Conservation (phyloP, 2,888 invertebrate species). For the Phytoseiulus persimilis region DNA sequence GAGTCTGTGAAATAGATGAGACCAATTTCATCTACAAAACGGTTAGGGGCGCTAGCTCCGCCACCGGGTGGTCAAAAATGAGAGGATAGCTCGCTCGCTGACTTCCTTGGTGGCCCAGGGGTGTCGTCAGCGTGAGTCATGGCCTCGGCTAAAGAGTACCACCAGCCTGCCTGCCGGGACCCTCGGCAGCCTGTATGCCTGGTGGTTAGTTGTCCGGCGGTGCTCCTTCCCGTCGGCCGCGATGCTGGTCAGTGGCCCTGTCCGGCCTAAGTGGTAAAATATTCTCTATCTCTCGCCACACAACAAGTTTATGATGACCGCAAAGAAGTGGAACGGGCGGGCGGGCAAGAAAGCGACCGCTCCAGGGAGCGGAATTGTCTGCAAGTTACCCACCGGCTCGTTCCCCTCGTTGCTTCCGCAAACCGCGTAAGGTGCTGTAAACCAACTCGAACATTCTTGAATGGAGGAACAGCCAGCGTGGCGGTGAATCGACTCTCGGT, state of each 20-base stretch:
- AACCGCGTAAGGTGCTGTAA: background rate
- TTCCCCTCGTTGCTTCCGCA: background rate
- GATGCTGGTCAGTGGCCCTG: background rate
- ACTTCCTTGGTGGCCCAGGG: constrained; percentile 21
- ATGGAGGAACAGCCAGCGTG: background rate
- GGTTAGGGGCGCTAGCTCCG: background rate
- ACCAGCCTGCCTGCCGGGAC: background rate
- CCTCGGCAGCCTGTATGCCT: background rate
- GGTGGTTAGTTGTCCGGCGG: background rate
- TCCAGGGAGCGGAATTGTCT: background rate
- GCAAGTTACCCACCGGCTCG: background rate
- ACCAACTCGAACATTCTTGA: background rate
- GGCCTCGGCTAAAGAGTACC: background rate
- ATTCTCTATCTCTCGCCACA: background rate
- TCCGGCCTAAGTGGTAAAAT: constrained; percentile 20
- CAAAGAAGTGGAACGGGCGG: background rate
- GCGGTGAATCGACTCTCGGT: background rate
- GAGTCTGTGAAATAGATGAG: background rate
- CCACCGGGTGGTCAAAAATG: constrained; percentile 36
- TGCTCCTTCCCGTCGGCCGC: background rate
- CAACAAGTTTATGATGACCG: constrained; percentile 38
- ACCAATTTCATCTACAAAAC: background rate
- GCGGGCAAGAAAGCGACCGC: background rate
- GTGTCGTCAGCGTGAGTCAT: constrained; percentile 35
- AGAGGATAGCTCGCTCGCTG: constrained; percentile 10